Evolutionary conservation across 1,140 invertebrate species (phyloP), one percentile per base, ranked within the genome.

Genomic region (Calephelis virginiensis): DNA sequence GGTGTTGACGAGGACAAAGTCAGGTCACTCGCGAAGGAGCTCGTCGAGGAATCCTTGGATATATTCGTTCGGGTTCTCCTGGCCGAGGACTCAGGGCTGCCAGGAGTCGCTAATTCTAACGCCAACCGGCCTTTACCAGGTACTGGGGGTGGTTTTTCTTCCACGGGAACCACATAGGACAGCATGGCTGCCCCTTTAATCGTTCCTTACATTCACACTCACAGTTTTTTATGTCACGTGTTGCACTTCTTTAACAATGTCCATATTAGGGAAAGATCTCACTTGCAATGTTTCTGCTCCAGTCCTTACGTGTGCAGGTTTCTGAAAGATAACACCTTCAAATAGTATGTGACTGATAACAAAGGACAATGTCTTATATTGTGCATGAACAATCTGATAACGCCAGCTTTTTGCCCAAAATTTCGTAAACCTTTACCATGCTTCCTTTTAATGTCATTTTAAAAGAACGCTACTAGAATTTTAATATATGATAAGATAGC

Each of bases 101-200:
- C 82, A 14, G 84, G 81, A 62, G 78, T 83, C 38, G 73, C 76
- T 64, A 92, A 76, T 73, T 92, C 89, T 70, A 93, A 78, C 46
- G 92, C 91, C 67, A 93, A 77, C 67, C 92, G 90, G 12, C 83
- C 83, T 72, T 93, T 93, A 8, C 79, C 88, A 9, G 93, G 92
- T 56, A 82, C 92, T 67, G 92, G 92, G 11, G 93, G 93, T 14
- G 93, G 93, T 79, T 94, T 94, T 73, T 94, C 93, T 69, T 94
- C 93, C 64, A 94, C 92, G 17, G 94, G 93, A 72, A 94, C 90
- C 92, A 94, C 94, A 78, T 94, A 94, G 46, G 94, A 94, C 82
- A 94, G 85, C 94, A 94, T 94, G 70, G 80, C 80, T 84, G 78
- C 61, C 81, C 75, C 71, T 61, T 56, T 65, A 5, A 45, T n/a